Base-by-base conservation (phyloP, 2,797 vertebrate species). In the Oryzias sinensis region DNA sequence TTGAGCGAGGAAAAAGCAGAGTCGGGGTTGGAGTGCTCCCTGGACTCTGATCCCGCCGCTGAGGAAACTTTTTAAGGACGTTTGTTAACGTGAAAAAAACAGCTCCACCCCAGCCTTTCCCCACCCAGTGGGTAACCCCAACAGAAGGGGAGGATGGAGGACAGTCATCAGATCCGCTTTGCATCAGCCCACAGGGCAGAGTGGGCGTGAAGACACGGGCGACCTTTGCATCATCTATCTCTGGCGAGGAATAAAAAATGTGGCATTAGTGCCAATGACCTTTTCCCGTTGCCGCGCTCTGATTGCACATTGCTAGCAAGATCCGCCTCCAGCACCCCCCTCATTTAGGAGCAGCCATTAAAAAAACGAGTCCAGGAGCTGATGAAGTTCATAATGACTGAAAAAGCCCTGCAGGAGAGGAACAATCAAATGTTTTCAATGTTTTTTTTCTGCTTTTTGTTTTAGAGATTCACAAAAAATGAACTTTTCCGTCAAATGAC, bases 211-310 rank as follows among this genome's bases (percentile, higher is more conserved):
- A 75, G 82, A 74, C 85, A 80, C 61, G 0, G 42, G 25, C 22
- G 77, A 86, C 86, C 86, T 88, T 83, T 85, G 72, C 74, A 79
- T 83, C 81, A 76, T 81, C 79, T 64, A 74, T 83, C 81, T 79
- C 63, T 77, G 68, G 74, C 69, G 8, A 24, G 40, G 74, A 68
- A 79, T 80, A 74, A 82, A 78, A 84, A 83, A 77, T 70, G 68
- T 83, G 79, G 48, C 82, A 84, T 77, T 83, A 84, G 70, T 77
- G 56, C 79, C 72, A 86, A 85, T 82, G 82, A 85, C 83, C 85
- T 88, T 85, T 84, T 68, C 68, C 77, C 78, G 74, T 86, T 71
- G 43, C 56, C 67, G 24, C 40, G 22, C 79, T 77, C 71, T 81
- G 85, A 82, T 86, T 87, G 42, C 72, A 70, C 65, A 20, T 62